These are phyloP conservation scores for Linhomoeus sp. DNA, from an alignment of 2,888 invertebrate genomes.

Conservation along the genomic window DNA sequence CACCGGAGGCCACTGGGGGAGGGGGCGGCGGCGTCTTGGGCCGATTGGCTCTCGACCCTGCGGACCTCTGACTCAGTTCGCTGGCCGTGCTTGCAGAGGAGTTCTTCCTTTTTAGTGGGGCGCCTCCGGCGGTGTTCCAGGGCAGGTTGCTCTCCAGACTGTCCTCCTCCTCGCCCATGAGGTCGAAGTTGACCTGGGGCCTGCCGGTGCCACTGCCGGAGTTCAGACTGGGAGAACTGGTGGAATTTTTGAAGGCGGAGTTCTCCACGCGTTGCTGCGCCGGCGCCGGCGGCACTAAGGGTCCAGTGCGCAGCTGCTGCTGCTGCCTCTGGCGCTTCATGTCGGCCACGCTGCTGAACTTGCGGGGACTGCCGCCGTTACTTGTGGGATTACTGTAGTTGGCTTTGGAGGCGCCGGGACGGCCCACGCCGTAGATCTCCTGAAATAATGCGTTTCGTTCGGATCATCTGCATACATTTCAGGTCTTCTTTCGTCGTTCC, in stretches of 20 bases:
- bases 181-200: slow-evolving; percentile 8
- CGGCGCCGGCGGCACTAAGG: too few relatives aligned
- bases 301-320: slow-evolving; percentile 46
- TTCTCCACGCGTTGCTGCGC: too few relatives aligned
- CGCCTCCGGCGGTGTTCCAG: too few relatives aligned
- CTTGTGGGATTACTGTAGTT: too few relatives aligned
- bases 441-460: not conserved
- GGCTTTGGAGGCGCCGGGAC: slow-evolving; percentile 49
- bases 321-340: slow-evolving; percentile 64
- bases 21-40: slow-evolving; percentile 48
- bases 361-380: slow-evolving; percentile 29
- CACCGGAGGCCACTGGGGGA: slow-evolving; percentile 26
- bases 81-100: not conserved
- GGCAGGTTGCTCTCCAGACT: too few relatives aligned
- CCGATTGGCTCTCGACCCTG: slow-evolving; percentile 11
- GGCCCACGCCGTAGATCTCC: not conserved
- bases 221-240: slow-evolving; percentile 4
- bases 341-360: slow-evolving; percentile 80
- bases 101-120: too few relatives aligned
- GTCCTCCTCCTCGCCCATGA: not conserved
- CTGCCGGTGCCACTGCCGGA: not conserved
- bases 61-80: too few relatives aligned
- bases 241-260: slow-evolving; percentile 2
- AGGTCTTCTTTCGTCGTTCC: too few relatives aligned
- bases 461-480: not conserved